These are phyloP conservation scores for Heliconius erato DNA, from an alignment of 2,888 invertebrate species.

Conservation along the genomic window DNA sequence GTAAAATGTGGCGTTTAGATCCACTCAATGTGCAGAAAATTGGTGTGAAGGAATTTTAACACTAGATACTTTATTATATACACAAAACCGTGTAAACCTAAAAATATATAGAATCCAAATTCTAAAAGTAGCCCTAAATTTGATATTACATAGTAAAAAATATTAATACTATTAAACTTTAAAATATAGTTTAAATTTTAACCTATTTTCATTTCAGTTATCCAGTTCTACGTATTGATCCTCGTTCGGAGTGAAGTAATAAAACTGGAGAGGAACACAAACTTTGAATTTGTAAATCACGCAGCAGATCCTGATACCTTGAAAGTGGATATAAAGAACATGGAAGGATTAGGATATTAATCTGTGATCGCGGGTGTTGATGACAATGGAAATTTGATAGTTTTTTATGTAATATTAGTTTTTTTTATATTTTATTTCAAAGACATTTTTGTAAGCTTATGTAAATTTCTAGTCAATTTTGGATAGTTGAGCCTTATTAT, in stretches of 20 bases:
- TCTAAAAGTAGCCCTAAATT: too few species aligned
- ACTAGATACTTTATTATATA: too few species aligned
- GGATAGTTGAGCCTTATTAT: not conserved
- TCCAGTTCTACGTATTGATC: slow-evolving; percentile 53
- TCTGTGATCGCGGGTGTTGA: not conserved
- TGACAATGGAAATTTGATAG: too few species aligned
- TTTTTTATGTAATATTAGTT: too few species aligned
- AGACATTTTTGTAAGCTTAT: not conserved
- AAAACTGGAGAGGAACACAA: slow-evolving; percentile 52
- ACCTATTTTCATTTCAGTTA: slow-evolving; percentile 23
- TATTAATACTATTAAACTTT: too few species aligned
- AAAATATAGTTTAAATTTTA: not conserved
- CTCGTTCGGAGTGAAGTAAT: slow-evolving; percentile 54
- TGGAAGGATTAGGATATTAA: not conserved
- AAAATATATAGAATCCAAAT: not conserved
- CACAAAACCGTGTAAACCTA: too few species aligned
- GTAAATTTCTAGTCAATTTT: not conserved
- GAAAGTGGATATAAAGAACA: slow-evolving; percentile 2
- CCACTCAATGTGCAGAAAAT: too few species aligned
- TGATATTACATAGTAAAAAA: too few species aligned
- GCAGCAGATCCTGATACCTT: slow-evolving; percentile 40
- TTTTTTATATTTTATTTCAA: too few species aligned
- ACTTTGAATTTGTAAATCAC: slow-evolving; percentile 55
- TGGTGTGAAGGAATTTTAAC: too few species aligned
- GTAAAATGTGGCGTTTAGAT: too few species aligned